Percentiles rank a stretch among this genome's conserved stretches.
Conservation (phyloP, 2,113 vertebrate genomes). For the Bothrops jararaca region DNA sequence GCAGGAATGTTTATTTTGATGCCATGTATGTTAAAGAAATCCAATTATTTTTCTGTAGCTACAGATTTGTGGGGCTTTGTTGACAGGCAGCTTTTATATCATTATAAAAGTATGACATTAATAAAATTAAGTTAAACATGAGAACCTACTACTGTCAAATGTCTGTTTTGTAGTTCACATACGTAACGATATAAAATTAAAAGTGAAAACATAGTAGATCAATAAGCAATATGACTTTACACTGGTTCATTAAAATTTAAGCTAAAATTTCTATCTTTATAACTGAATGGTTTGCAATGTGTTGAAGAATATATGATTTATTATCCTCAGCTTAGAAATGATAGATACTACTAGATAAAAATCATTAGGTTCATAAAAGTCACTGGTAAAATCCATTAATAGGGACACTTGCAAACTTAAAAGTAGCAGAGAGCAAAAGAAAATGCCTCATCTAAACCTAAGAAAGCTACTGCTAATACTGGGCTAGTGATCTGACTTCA, state of each 20-base stretch:
- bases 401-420: neutral
- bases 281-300: neutral
- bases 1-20: slow-evolving; percentile 7
- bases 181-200: neutral
- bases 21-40: neutral
- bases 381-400: neutral
- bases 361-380: neutral
- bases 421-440: no score
- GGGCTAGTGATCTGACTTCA: neutral
- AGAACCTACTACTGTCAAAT: neutral
- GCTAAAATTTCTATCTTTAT: neutral
- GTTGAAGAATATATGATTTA: neutral
- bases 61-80: neutral
- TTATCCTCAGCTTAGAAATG: neutral
- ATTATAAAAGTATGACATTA: neutral
- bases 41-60: neutral
- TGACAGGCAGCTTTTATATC: neutral
- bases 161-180: neutral
- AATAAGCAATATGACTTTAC: neutral
- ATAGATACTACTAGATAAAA: neutral
- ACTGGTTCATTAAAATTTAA: neutral
- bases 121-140: neutral
- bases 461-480: neutral
- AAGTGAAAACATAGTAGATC: neutral
- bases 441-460: neutral